A percentile compares a stretch with the other conserved stretches of the same genome.
Conservation (phyloP, 2,797 vertebrate genomes). For the Argyrosomus regius region DNA sequence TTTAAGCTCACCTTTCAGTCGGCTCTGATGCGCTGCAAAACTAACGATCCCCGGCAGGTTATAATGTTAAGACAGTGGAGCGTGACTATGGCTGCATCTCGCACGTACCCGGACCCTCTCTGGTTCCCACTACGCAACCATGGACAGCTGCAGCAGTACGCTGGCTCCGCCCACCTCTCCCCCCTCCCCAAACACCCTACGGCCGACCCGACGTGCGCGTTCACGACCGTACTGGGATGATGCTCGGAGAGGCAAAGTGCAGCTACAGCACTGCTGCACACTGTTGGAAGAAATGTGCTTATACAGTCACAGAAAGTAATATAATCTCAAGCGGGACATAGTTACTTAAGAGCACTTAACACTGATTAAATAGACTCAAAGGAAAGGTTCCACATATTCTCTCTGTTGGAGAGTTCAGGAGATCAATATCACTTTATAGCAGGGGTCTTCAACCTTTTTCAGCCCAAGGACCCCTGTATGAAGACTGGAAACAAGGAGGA, state of each 20-base stretch:
- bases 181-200: conserved; percentile 37
- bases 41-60: conserved; percentile 61
- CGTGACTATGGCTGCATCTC: conserved; percentile 84
- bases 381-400: not conserved
- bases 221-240: conserved; percentile 18
- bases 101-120: conserved; percentile 68
- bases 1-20: conserved; percentile 78
- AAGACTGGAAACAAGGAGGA: not conserved
- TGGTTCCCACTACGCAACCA: conserved; percentile 72
- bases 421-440: too few species aligned
- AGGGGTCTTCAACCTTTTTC: too few species aligned
- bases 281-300: too few species aligned
- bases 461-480: too few species aligned
- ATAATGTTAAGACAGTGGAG: conserved; percentile 51
- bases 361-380: not conserved
- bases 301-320: not conserved
- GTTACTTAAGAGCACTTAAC: not conserved
- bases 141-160: conserved; percentile 83
- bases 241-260: conserved; percentile 20
- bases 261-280: not conserved
- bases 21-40: conserved; percentile 61
- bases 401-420: not conserved
- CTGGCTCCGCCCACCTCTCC: conserved; percentile 70
- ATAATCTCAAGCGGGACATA: not conserved
- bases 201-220: conserved; percentile 71